Conservation (phyloP, 2,797 vertebrate species). For the Heliangelus exortis region DNA sequence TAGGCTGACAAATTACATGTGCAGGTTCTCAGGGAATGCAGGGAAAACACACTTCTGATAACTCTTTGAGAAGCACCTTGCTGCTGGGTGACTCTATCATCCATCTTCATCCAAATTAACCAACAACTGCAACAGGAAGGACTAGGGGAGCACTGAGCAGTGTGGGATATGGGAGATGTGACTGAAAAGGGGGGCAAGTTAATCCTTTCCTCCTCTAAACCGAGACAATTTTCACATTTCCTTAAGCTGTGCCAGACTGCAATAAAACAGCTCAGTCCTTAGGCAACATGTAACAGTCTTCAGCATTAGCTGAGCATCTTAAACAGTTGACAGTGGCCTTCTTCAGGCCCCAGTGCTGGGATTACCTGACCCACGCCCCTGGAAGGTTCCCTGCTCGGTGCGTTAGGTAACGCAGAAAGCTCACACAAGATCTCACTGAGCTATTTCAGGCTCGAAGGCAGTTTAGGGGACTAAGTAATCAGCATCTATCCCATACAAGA, state of each 20-base stretch:
- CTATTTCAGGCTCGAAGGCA: neutral
- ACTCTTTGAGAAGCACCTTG: slow-evolving; percentile 46
- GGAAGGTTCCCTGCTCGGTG: neutral
- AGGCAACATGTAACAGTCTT: neutral
- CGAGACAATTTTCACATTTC: neutral
- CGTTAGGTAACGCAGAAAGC: neutral
- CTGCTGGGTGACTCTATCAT: slow-evolving; percentile 13
- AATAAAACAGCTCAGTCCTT: neutral
- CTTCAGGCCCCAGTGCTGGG: neutral
- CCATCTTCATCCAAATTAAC: slow-evolving; percentile 18
- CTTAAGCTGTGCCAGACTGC: neutral
- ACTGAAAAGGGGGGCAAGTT: neutral
- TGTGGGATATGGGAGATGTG: neutral
- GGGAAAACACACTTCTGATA: slow-evolving; percentile 30
- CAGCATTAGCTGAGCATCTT: neutral
- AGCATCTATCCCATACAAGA: neutral
- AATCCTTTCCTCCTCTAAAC: neutral
- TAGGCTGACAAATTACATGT: slow-evolving; percentile 46
- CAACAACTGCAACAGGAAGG: neutral
- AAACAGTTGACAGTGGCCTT: neutral
- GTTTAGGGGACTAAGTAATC: neutral
- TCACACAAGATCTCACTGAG: neutral
- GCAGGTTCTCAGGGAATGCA: neutral
- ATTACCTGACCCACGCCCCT: neutral
- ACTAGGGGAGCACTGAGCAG: neutral